Evolutionary conservation across 92 coral and sea anemone species (phyloP).

Genomic region (Galaxea fascicularis): DNA sequence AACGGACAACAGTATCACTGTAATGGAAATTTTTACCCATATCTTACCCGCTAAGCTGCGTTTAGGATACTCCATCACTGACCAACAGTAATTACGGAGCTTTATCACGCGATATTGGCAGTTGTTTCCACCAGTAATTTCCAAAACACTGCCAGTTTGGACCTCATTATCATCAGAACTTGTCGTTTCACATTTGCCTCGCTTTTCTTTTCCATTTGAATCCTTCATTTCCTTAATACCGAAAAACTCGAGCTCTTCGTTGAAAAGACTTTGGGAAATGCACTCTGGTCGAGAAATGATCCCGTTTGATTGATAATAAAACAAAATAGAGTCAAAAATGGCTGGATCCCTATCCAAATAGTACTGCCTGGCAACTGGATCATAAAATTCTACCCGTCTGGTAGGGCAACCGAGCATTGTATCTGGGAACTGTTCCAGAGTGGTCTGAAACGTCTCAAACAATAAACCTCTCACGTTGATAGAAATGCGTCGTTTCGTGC

Average conservation of each 20-base stretch:
- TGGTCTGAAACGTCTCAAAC: constrained; percentile 82
- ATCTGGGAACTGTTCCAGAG: constrained; percentile 87
- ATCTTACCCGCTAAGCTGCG: constrained; percentile 53
- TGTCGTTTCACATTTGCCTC: not conserved
- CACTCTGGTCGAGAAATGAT: constrained; percentile 86
- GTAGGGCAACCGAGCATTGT: constrained; percentile 85
- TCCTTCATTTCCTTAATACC: constrained; percentile 60
- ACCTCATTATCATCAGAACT: not conserved
- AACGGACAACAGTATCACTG: constrained; percentile 78
- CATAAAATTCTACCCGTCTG: constrained; percentile 78
- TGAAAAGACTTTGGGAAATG: constrained; percentile 76
- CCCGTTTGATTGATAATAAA: constrained; percentile 94
- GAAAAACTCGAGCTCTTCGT: constrained; percentile 83
- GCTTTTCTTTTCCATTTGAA: not conserved
- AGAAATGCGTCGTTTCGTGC: constrained; percentile 46
- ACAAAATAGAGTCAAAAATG: constrained; percentile 84
- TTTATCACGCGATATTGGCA: not conserved
- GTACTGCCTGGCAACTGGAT: constrained; percentile 62
- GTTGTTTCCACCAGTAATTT: not conserved
- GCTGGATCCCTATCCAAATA: constrained; percentile 84
- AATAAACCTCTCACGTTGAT: constrained; percentile 84
- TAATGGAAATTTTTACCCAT: constrained; percentile 67
- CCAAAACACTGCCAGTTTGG: not conserved
- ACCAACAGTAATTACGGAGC: constrained; percentile 64
- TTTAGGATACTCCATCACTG: constrained; percentile 73